phyloP scores from a whole-genome alignment of 2,888 invertebrate genomes.

The Drosophila fungiperda region DNA sequence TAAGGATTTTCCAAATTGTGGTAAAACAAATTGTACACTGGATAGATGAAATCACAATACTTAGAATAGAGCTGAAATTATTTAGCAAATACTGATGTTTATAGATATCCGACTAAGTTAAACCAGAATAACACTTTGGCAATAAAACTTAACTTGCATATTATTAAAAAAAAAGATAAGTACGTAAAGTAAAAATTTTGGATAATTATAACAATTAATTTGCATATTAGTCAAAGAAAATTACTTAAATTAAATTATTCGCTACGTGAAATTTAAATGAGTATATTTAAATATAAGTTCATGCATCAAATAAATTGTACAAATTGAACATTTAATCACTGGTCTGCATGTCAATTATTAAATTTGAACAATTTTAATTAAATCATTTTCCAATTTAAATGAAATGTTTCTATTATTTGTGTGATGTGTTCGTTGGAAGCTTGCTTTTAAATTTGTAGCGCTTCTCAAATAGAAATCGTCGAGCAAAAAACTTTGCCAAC shows the following conservation, averaged over 20 bases:
- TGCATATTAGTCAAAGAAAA: neutral
- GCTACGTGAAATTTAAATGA: neutral
- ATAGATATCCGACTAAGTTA: neutral
- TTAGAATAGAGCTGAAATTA: neutral
- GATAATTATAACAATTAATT: neutral
- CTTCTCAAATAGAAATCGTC: slow-evolving; percentile 11
- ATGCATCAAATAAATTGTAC: neutral
- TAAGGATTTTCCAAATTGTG: neutral
- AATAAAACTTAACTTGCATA: neutral
- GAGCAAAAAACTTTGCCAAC: slow-evolving; percentile 27
- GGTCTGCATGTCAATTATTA: neutral
- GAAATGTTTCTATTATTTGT: neutral
- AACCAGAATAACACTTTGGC: neutral
- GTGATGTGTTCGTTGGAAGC: neutral
- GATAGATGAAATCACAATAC: neutral
- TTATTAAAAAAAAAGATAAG: neutral
- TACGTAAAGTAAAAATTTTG: too few species aligned
- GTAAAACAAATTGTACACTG: neutral
- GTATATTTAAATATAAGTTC: neutral
- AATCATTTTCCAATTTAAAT: neutral
- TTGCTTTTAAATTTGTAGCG: slow-evolving; percentile 1
- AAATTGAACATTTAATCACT: neutral
- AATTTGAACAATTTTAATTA: slow-evolving; percentile 3
- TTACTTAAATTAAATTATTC: neutral
- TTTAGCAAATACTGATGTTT: neutral